Conservation (phyloP, 1,140 invertebrate genomes). For the Diabrotica undecimpunctata region DNA sequence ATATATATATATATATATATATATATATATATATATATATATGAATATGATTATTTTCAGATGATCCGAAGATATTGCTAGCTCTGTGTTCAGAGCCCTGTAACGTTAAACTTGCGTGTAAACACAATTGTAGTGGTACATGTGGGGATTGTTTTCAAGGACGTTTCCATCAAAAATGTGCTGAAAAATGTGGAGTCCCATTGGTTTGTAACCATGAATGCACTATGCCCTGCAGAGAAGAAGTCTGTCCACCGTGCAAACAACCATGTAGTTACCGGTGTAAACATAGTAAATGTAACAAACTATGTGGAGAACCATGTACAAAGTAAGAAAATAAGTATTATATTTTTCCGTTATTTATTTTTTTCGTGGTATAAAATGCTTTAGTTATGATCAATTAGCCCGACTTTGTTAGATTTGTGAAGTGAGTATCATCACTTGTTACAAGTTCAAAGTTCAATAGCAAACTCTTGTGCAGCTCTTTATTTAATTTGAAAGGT, state of each 20-base stretch:
- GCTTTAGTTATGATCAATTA: too few relatives aligned
- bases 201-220: slow-evolving; percentile 68
- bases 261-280: slow-evolving; percentile 57
- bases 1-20: too few relatives aligned
- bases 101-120: slow-evolving; percentile 50
- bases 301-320: slow-evolving; percentile 60
- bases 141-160: slow-evolving; percentile 60
- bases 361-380: not conserved
- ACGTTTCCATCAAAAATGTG: slow-evolving; percentile 60
- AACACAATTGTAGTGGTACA: slow-evolving; percentile 56
- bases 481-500: too few relatives aligned
- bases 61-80: slow-evolving; percentile 28
- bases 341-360: not conserved
- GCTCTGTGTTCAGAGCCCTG: slow-evolving; percentile 51
- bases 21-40: too few relatives aligned
- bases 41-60: slow-evolving; percentile 10
- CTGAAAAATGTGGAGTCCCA: slow-evolving; percentile 54
- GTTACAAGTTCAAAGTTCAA: too few relatives aligned
- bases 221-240: slow-evolving; percentile 56
- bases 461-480: too few relatives aligned
- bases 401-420: too few relatives aligned
- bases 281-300: slow-evolving; percentile 53
- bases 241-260: slow-evolving; percentile 61
- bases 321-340: slow-evolving; percentile 47
- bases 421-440: too few relatives aligned